A percentile compares a stretch with the other conserved stretches of the same genome.
These are phyloP conservation scores for Andrena camellia DNA, from an alignment of 2,888 invertebrate genomes.

Conservation along the genomic window DNA sequence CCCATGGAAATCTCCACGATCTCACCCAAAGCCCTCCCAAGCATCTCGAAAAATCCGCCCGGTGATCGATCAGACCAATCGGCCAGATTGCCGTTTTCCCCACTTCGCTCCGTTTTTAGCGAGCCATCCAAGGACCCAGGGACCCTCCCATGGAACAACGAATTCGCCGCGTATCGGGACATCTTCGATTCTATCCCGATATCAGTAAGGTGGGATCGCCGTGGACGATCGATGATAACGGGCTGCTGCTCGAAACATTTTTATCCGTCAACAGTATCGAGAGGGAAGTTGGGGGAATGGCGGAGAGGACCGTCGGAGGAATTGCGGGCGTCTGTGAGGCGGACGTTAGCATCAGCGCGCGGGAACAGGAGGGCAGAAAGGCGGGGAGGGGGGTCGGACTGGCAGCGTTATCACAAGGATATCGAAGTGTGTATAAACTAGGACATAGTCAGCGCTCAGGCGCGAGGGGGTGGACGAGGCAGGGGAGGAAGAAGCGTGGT, in stretches of 20 bases:
- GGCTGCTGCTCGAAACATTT: slow-evolving; percentile 49
- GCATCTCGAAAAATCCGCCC: too few relatives aligned
- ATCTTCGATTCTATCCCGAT: slow-evolving; percentile 50
- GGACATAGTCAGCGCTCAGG: slow-evolving; percentile 76
- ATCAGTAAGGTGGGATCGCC: slow-evolving; percentile 34
- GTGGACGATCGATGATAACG: slow-evolving; percentile 58
- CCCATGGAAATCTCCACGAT: too few relatives aligned
- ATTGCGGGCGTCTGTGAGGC: slow-evolving; percentile 56
- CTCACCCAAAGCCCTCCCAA: too few relatives aligned
- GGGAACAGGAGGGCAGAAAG: neutral
- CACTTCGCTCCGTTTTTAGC: neutral
- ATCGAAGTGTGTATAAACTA: slow-evolving; percentile 83
- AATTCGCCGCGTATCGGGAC: slow-evolving; percentile 31
- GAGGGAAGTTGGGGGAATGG: slow-evolving; percentile 2
- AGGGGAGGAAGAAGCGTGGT: slow-evolving; percentile 47
- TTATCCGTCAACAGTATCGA: slow-evolving; percentile 64
- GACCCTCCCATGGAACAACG: slow-evolving; percentile 21
- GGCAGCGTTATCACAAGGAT: slow-evolving; percentile 78
- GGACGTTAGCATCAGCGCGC: slow-evolving; percentile 50
- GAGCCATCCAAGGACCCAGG: neutral
- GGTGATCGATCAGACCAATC: neutral
- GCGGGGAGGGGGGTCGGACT: slow-evolving; percentile 17
- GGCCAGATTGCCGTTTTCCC: neutral
- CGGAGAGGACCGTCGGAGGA: slow-evolving; percentile 51
- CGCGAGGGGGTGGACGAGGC: slow-evolving; percentile 48